Evolutionary conservation across 2,113 vertebrate species (phyloP), one percentile per base, ranked within the genome.

Genomic region (Conger conger): DNA sequence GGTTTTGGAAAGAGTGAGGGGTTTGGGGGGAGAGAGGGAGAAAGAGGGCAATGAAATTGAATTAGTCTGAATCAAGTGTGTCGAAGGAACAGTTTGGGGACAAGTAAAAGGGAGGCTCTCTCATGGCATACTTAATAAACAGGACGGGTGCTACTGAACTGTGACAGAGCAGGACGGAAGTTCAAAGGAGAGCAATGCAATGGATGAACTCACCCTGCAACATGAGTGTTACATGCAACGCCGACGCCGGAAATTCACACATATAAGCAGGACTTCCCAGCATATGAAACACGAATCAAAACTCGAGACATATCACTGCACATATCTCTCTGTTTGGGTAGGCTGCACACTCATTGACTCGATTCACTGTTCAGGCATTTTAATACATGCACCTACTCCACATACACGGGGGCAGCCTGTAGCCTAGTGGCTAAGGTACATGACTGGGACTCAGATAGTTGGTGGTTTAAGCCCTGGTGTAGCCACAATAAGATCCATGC

Each of bases 41-140:
- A 4, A 86, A 87, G 80, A 87, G 87, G 45, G 83, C 85, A 80
- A 45, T 45, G 63, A 85, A 84, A 82, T 78, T 76, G 82, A 88
- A 86, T 86, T 73, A 86, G 82, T 80, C n/a, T 80, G 60, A 86
- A 83, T 80, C 78, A n/a, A 17, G 82, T 80, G 45, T 42, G 40
- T 37, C 63, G 50, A 76, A 54, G 57, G 86, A 89, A 87, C 86
- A 30, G 80, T 84, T 63, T 63, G 91, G 82, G 86, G 57, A 45
- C 45, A 83, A 50, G 35, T 42, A 42, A 60, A 57, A 27, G 36
- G 33, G 13, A 45, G 50, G 53, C 50, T 79, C 81, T 78, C 23
- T 73, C 27, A 82, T 30, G 9, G 27, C 68, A 33, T 1, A 3
- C 27, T 73, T 73, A 73, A 33, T 33, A 13, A 73, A 73, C 68